These are phyloP conservation scores for Phocoena sinus DNA, from an alignment of 2,113 vertebrate species.

Conservation along the genomic window DNA sequence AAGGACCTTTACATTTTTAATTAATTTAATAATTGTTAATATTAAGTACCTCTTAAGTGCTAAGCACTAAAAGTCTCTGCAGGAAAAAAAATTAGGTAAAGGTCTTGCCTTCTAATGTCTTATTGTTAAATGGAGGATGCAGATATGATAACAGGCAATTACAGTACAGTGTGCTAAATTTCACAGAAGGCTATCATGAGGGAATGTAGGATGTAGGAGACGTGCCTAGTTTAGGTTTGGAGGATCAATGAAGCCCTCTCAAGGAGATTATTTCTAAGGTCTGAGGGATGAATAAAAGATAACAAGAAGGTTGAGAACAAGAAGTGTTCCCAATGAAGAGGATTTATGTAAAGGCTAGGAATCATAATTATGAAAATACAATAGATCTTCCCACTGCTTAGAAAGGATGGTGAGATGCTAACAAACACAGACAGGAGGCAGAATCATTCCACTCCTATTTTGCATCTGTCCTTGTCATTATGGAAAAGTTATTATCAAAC, in stretches of 20 bases:
- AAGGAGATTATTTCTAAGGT: neutral
- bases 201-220: neutral
- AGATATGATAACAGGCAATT: neutral
- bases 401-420: neutral
- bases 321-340: neutral
- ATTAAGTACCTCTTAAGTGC: neutral
- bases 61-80: neutral
- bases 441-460: neutral
- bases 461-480: conserved; percentile 2
- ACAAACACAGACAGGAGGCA: neutral
- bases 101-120: neutral
- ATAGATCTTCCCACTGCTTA: neutral
- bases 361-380: neutral
- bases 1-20: neutral
- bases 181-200: neutral
- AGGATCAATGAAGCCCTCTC: neutral
- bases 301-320: neutral
- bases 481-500: conserved; percentile 31
- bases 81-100: neutral
- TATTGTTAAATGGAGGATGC: neutral
- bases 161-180: neutral
- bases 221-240: neutral
- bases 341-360: neutral
- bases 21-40: neutral
- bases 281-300: neutral